Evolutionary conservation across 2,888 invertebrate species (phyloP), one percentile per base, ranked within the genome.

Genomic region (Steinernema scapterisci): DNA sequence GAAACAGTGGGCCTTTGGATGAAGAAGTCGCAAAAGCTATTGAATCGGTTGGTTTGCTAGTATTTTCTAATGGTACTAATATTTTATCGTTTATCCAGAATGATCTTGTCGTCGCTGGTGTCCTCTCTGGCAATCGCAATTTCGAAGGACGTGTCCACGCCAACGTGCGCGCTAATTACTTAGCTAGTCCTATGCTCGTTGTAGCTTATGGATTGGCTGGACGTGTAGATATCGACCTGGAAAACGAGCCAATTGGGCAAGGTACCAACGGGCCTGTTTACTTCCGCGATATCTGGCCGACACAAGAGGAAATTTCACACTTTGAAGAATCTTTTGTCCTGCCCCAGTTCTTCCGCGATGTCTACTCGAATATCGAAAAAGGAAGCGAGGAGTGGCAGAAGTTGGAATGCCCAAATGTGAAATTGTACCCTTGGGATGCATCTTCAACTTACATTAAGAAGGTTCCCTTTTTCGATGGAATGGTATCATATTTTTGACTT

Each of bases 111-210:
- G 95, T 95, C 85, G 94, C 94, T 87, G 96, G 97, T 0, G 95
- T 99, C 0, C 90, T 99, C 0, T 97, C 97, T 0, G 97, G 97
- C 0, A 99, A 99, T 89, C 91, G 97, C 2, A 99, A 99, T 90
- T 99, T 97, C 89, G 97, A 99, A 89, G 97, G 97, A 0, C 92
- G 99, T 71, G 95, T 99, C 87, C 97, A 99, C 89, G 97, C 97
- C 0, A 93, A 94, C 88, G 96, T 97, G 0, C 90, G 96, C 25
- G 97, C 97, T 48, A 99, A 99, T 90, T 99, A 97, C 88, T 91
- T 99, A 79, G 97, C 97, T 0, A 95, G 95, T n/a, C 97, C 99
- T 0, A 91, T 95, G 52, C 90, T 99, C 63, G 97, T 97, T 45
- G 95, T 99, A 76, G 97, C 97, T 0, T 99, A 97, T 88, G 97